These are phyloP conservation scores for Platerodrilus igneus DNA, from an alignment of 2,888 invertebrate genomes.

Conservation along the genomic window DNA sequence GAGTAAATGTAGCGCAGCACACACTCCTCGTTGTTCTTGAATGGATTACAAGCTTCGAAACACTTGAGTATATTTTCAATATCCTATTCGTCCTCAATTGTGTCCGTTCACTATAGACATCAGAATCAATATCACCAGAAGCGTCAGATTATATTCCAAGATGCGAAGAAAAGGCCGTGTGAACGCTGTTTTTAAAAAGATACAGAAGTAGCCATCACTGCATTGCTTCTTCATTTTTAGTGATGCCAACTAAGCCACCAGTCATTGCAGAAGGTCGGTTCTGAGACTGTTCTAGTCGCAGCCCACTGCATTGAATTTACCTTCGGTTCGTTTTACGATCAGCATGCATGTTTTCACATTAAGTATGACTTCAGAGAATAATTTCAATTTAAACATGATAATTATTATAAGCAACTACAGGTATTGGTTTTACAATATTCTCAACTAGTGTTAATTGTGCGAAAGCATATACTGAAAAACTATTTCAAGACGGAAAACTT, in stretches of 20 bases:
- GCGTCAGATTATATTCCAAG: conserved; percentile 9
- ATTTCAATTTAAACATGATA: too few species aligned
- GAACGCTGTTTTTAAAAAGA: conserved; percentile 23
- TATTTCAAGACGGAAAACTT: too few species aligned
- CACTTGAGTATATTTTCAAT: conserved; percentile 22
- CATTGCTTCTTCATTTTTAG: conserved; percentile 33
- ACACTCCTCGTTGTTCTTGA: conserved; percentile 14
- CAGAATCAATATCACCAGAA: conserved; percentile 15
- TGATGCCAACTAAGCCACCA: too few species aligned
- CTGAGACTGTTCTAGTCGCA: conserved; percentile 32
- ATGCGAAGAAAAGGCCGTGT: conserved; percentile 7
- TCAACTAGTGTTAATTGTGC: too few species aligned
- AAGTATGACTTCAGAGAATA: not conserved
- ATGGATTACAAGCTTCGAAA: conserved; percentile 23
- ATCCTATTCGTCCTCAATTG: conserved; percentile 27
- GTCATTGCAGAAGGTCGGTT: conserved; percentile 36
- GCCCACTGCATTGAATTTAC: conserved; percentile 31
- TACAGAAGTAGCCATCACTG: conserved; percentile 29
- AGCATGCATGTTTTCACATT: conserved; percentile 27
- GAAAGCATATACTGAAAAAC: too few species aligned
- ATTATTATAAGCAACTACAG: too few species aligned
- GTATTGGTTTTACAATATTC: too few species aligned
- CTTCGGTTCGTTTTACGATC: conserved; percentile 27
- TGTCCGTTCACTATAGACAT: conserved; percentile 28
- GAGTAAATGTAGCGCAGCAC: conserved; percentile 17